Evolutionary conservation across 2,113 vertebrate species (phyloP).

Genomic region (Larimichthys crocea): DNA sequence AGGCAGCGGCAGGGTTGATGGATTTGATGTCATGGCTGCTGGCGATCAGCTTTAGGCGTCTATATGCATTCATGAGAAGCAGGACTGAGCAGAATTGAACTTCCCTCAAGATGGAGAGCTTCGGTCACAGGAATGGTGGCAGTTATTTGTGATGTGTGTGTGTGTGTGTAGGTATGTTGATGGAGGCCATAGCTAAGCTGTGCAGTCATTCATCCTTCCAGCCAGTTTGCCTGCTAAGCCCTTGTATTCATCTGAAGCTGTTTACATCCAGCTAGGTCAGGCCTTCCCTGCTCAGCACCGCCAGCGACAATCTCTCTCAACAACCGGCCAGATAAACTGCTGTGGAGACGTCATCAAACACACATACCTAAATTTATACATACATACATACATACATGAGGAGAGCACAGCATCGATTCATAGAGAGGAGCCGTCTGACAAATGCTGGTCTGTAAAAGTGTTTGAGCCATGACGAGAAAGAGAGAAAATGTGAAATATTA

Average conservation of each 20-base stretch:
- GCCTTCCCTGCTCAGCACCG: constrained; percentile 26
- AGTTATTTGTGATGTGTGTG: constrained; percentile 36
- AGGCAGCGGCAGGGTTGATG: constrained; percentile 22
- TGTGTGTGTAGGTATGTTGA: constrained; percentile 41
- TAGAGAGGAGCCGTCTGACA: not conserved
- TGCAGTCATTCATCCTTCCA: constrained; percentile 56
- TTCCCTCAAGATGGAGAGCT: constrained; percentile 36
- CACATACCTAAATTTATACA: not conserved
- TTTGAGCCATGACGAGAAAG: not conserved
- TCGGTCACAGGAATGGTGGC: constrained; percentile 9
- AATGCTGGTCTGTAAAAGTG: not conserved
- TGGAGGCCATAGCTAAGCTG: constrained; percentile 48
- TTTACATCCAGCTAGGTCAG: constrained; percentile 62
- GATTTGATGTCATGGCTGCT: constrained; percentile 3
- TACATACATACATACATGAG: not conserved
- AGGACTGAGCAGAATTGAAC: constrained; percentile 37
- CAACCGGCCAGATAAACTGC: constrained; percentile 26
- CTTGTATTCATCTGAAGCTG: constrained; percentile 56
- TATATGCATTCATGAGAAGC: constrained; percentile 31
- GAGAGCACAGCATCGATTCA: not conserved
- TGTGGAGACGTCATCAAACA: not conserved
- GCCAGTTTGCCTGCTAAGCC: constrained; percentile 47
- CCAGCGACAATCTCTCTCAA: constrained; percentile 19
- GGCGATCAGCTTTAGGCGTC: constrained; percentile 17
- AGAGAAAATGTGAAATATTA: not conserved